Evolutionary conservation across 2,797 vertebrate species (phyloP).

Genomic region (Tokudaia muenninki): DNA sequence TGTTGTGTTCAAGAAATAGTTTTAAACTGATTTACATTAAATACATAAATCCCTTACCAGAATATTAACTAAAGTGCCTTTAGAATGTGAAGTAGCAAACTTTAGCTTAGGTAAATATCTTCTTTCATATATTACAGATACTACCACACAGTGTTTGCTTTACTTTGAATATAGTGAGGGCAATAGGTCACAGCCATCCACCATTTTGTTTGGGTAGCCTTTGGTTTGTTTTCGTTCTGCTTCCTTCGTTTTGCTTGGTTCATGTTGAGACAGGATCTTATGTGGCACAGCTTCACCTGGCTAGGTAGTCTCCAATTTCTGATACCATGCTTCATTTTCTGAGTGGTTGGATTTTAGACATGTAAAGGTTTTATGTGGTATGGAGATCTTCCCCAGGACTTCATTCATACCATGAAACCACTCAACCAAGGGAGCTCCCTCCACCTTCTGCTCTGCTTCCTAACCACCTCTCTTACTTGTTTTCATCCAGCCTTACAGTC

Average conservation of each 20-base stretch:
- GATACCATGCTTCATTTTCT: too few species aligned
- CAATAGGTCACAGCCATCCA: background rate
- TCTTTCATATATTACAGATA: background rate
- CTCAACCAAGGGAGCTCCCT: background rate
- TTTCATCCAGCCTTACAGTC: background rate
- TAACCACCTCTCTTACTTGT: background rate
- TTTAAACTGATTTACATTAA: background rate
- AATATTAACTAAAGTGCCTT: constrained; percentile 7
- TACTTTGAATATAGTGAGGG: background rate
- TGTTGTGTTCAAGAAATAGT: background rate
- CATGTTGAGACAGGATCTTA: background rate
- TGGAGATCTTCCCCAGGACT: background rate
- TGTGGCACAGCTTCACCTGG: background rate
- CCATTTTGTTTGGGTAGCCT: background rate
- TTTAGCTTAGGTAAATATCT: background rate
- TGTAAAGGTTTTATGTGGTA: background rate
- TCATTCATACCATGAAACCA: background rate
- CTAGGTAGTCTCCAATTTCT: background rate
- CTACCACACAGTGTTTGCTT: background rate
- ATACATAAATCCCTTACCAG: background rate
- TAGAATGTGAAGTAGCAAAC: constrained; percentile 19
- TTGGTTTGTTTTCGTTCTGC: background rate
- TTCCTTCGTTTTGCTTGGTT: background rate
- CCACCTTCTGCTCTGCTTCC: background rate
- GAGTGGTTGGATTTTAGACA: background rate